phyloP scores from a whole-genome alignment of 2,888 invertebrate genomes.

The Sphecodes monilicornis region DNA sequence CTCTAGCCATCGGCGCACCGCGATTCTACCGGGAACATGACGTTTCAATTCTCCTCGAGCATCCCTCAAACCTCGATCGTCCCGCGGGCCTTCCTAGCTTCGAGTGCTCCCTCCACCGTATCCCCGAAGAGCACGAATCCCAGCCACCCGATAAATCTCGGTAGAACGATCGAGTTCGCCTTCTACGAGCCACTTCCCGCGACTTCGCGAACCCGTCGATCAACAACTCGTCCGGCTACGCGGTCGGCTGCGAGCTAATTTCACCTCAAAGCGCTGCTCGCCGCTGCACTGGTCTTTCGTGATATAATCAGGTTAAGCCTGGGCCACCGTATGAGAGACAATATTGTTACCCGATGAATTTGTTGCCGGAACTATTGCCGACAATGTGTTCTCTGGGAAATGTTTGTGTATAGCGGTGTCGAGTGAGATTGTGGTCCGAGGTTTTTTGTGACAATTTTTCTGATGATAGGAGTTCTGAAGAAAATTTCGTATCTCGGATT shows the following conservation, averaged over 20 bases:
- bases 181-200: conserved; percentile 5
- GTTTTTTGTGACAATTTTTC: neutral
- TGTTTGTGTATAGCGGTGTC: neutral
- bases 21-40: conserved; percentile 18
- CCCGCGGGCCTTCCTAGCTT: neutral
- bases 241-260: neutral
- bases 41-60: conserved; percentile 19
- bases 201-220: neutral
- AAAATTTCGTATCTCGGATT: neutral
- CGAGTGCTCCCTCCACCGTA: neutral
- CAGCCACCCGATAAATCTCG: neutral
- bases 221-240: conserved; percentile 8
- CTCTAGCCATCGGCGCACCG: neutral
- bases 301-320: neutral
- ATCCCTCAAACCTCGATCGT: conserved; percentile 18
- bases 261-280: neutral
- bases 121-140: neutral
- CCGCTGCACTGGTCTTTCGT: neutral
- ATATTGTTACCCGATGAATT: neutral
- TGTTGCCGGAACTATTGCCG: neutral
- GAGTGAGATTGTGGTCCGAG: too few species aligned
- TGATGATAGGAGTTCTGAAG: neutral
- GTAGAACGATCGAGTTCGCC: conserved; percentile 10
- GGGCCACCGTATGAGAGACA: neutral
- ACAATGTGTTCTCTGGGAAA: neutral